Evolutionary conservation across 2,113 vertebrate genomes (phyloP).

Genomic region (Brienomyrus longianalis): DNA sequence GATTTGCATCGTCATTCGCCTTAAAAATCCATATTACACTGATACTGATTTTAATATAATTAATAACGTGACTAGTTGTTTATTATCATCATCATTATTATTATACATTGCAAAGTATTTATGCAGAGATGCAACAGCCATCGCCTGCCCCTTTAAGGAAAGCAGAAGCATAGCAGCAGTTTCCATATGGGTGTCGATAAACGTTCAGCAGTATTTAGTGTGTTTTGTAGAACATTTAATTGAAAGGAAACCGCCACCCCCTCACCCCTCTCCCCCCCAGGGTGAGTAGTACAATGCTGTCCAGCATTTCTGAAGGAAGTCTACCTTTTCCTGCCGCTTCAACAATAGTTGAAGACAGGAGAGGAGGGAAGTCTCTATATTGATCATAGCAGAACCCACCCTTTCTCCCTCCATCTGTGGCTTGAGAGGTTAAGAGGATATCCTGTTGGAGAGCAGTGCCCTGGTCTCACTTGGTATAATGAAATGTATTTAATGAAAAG

Average conservation of each 20-base stretch:
- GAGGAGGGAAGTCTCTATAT: not conserved
- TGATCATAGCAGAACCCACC: not conserved
- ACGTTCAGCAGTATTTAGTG: not conserved
- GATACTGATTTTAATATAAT: not conserved
- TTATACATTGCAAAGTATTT: not conserved
- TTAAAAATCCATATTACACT: no score
- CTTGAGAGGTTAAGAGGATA: not conserved
- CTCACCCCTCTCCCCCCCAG: not conserved
- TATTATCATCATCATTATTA: not conserved
- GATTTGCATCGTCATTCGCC: no score
- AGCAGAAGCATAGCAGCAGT: not conserved
- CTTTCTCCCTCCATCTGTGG: not conserved
- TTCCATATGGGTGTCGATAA: not conserved
- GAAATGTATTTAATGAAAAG: not conserved
- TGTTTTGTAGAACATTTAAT: not conserved
- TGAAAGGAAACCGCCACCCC: not conserved
- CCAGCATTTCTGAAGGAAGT: not conserved
- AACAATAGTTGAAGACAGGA: not conserved
- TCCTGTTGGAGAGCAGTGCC: not conserved
- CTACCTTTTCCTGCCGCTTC: not conserved
- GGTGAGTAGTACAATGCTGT: not conserved
- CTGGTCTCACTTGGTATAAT: not conserved
- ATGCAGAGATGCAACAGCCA: not conserved
- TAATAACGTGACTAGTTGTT: not conserved
- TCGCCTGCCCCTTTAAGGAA: not conserved